Base-by-base conservation (phyloP, 2,797 vertebrate species). In the Aselliscus stoliczkanus region DNA sequence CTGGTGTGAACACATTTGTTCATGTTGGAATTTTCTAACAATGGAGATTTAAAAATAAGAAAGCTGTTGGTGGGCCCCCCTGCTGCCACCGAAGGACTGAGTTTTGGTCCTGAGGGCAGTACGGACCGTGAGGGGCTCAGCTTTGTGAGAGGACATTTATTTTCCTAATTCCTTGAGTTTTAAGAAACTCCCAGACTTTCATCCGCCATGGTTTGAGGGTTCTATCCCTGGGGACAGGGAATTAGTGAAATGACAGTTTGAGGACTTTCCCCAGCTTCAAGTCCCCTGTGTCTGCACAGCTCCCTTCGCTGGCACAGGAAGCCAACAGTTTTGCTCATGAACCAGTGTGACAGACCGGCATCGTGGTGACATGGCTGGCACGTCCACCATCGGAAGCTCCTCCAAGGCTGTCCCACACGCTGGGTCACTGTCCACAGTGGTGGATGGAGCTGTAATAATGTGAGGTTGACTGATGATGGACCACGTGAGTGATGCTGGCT, bases 281-380 rank as follows among this genome's bases (percentile, higher is more conserved):
- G n/a, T 18, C 20, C 50, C 27, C 42, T 50, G 56, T 10, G 69
- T 72, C 62, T 12, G 37, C 72, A 6, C 44, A 27, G 27, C 29
- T 14, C 17, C 82, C 2, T 13, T 23, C 23, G 18, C 50, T 31
- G 13, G 37, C 9, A 2, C 47, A 64, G 27, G 69, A 75, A 12
- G 44, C 73, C 37, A 13, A 14, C 14, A 56, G 7, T 21, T 52
- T 67, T 13, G 29, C 50, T 29, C 17, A 0, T 0, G 12, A 31
- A n/a, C 13, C 50, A 2, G 18, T 0, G 27, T 18, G 15, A 11
- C 5, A 0, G 2, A 64, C 69, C 4, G 0, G 4, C 1, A 1
- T 50, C 39, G n/a, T 15, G 2, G 0, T 18, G 42, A 37, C 0
- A 2, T 7, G 20, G 20, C 1, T 6, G 2, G 39, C 37, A 44